A percentile compares a stretch with the other conserved stretches of the same genome.
Evolutionary conservation across 2,113 vertebrate genomes (phyloP).

Genomic region (Lates calcarifer): DNA sequence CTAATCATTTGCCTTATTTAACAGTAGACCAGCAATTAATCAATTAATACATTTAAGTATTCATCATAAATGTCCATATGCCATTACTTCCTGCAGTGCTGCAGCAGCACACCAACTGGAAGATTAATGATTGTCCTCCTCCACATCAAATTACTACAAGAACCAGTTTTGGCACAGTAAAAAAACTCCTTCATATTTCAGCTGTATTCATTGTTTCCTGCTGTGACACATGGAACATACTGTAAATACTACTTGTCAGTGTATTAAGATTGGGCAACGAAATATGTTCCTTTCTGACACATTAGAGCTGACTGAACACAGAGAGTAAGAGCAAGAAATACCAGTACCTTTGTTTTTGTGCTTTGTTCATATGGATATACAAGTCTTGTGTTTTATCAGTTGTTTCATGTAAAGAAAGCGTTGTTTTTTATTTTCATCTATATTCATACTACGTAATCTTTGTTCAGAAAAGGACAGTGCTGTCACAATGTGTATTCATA

Average conservation of each 20-base stretch:
- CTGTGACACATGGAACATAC: not conserved
- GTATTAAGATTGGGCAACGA: not conserved
- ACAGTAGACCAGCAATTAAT: not conserved
- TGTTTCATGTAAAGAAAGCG: too few relatives aligned
- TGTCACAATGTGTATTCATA: too few relatives aligned
- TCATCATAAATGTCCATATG: not conserved
- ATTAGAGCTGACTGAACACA: not conserved
- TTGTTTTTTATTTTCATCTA: too few relatives aligned
- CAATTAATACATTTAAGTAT: not conserved
- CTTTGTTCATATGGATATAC: too few relatives aligned
- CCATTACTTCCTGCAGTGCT: not conserved
- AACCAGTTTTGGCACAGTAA: constrained; percentile 1
- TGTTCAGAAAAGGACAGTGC: too few relatives aligned
- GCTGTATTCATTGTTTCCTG: constrained; percentile 14
- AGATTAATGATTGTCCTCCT: constrained; percentile 21
- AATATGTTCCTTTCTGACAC: not conserved
- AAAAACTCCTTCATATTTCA: not conserved
- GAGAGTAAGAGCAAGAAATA: not conserved
- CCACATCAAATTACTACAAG: constrained; percentile 18
- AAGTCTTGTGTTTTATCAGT: too few relatives aligned
- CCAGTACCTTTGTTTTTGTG: not conserved
- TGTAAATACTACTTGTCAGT: not conserved
- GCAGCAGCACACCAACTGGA: not conserved
- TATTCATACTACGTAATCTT: too few relatives aligned
- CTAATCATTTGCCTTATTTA: not conserved